phyloP scores from a whole-genome alignment of 2,888 invertebrate genomes.

The Gonocerus acuteangulatus region DNA sequence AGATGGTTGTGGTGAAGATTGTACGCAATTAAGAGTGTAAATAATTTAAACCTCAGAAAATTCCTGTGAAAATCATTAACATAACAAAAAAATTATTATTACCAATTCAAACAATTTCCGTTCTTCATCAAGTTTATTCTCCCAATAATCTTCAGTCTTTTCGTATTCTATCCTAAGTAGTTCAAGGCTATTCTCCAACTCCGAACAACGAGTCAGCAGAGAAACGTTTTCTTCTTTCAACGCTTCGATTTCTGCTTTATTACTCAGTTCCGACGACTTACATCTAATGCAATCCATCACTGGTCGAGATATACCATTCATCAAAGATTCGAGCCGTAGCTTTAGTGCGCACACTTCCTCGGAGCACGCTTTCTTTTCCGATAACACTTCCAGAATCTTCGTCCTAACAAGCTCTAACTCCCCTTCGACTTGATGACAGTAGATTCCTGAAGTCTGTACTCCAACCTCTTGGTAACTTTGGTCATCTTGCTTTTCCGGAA shows the following conservation, averaged over 20 bases:
- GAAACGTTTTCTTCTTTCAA: conserved; percentile 30
- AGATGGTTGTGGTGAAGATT: no score
- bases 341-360: conserved; percentile 39
- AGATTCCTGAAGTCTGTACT: conserved; percentile 31
- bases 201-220: conserved; percentile 46
- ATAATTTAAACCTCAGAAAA: no score
- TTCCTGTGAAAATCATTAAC: no score
- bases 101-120: conserved; percentile 56
- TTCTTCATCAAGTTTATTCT: conserved; percentile 68
- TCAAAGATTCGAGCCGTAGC: conserved; percentile 17
- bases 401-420: conserved; percentile 40
- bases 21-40: no score
- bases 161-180: conserved; percentile 70
- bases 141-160: conserved; percentile 82
- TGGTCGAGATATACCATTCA: conserved; percentile 3
- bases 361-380: conserved; percentile 41
- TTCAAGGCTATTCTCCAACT: conserved; percentile 66
- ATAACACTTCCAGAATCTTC: conserved; percentile 41
- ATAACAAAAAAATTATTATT: background rate
- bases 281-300: conserved; percentile 18
- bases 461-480: conserved; percentile 25
- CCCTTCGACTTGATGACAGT: conserved; percentile 39
- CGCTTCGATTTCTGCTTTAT: conserved; percentile 7
- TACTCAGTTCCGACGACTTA: background rate
- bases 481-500: conserved; percentile 1